A percentile compares a stretch with the other conserved stretches of the same genome.
Conservation (phyloP, 2,888 invertebrate species). For the Mythimna impura region DNA sequence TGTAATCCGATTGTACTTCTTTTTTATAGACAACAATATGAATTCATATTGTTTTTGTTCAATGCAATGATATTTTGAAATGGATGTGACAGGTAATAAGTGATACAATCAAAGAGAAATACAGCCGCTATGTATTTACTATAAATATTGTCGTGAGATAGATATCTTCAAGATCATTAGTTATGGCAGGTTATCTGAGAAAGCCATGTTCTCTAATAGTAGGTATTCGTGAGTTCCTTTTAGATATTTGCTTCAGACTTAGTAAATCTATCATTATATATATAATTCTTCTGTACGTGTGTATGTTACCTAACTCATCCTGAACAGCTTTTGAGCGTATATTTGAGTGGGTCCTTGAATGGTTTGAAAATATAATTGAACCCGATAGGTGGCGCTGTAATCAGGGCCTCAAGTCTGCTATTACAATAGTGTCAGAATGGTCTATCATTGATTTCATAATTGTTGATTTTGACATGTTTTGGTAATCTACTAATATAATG, state of each 20-base stretch:
- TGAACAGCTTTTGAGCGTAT: no score
- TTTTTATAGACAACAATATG: not conserved
- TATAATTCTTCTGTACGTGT: no score
- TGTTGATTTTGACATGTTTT: no score
- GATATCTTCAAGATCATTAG: constrained; percentile 13
- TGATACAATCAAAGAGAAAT: constrained; percentile 17
- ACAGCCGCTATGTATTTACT: not conserved
- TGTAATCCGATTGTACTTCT: no score
- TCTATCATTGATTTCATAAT: no score
- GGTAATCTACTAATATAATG: no score
- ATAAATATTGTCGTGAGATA: constrained; percentile 8
- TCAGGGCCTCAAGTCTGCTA: no score
- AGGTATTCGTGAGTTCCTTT: not conserved
- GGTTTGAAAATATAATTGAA: no score
- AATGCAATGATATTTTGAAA: constrained; percentile 3
- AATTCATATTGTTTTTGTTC: not conserved
- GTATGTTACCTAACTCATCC: no score
- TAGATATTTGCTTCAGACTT: not conserved
- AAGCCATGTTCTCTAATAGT: not conserved
- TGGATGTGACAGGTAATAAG: constrained; percentile 3
- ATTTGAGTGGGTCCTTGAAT: no score
- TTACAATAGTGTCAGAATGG: no score
- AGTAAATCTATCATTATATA: not conserved
- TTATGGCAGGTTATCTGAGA: not conserved
- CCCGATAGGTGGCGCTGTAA: no score